Conservation (phyloP, 2,888 invertebrate genomes). For the Miltochrista miniata region DNA sequence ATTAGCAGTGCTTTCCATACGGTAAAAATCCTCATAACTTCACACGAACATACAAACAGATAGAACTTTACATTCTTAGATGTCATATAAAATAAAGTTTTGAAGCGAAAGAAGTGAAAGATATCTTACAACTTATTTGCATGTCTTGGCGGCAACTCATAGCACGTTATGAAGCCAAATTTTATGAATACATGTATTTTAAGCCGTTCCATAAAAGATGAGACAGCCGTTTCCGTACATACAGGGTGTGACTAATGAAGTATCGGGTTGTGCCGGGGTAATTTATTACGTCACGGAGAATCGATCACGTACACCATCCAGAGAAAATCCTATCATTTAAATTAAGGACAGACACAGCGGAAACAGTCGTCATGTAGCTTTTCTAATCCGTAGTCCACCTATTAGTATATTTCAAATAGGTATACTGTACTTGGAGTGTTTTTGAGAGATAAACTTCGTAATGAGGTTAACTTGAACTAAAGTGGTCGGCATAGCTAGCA, state of each 20-base stretch:
- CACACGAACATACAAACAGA: too few species aligned
- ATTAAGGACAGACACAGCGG: background rate
- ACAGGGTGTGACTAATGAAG: conserved; percentile 15
- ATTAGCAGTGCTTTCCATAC: too few species aligned
- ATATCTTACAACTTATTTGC: conserved; percentile 29
- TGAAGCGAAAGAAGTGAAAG: conserved; percentile 28
- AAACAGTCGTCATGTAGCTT: too few species aligned
- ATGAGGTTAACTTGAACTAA: too few species aligned
- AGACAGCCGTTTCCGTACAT: conserved; percentile 2
- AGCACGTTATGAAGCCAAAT: conserved; percentile 3
- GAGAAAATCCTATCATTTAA: conserved; percentile 7
- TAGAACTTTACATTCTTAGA: too few species aligned
- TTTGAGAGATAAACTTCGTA: too few species aligned
- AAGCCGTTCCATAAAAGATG: conserved; percentile 3
- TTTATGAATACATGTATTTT: conserved; percentile 4
- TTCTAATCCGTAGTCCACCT: too few species aligned
- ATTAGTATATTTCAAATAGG: too few species aligned
- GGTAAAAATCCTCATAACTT: too few species aligned
- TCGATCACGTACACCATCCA: conserved; percentile 7
- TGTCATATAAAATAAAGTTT: conserved; percentile 20
- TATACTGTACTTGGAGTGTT: too few species aligned
- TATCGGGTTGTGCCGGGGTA: conserved; percentile 13
- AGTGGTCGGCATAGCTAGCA: too few species aligned
- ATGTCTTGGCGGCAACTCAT: conserved; percentile 19
- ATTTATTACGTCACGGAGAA: conserved; percentile 13